Evolutionary conservation across 2,113 vertebrate species (phyloP).

Genomic region (Numenius arquata): DNA sequence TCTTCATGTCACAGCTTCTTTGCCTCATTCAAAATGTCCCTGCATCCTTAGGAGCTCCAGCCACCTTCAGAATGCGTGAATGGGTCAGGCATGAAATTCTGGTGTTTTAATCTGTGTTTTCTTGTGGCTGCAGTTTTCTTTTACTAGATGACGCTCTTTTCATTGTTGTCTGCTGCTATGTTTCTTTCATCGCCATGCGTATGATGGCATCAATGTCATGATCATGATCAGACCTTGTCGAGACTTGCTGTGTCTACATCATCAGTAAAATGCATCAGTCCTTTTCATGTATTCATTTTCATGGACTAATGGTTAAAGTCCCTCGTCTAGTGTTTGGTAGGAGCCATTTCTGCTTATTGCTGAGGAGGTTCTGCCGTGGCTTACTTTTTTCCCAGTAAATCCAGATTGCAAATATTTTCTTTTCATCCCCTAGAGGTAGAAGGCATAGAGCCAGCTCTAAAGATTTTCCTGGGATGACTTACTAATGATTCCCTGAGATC

Average conservation of each 20-base stretch:
- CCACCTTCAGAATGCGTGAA: not conserved
- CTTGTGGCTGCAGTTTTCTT: accelerated
- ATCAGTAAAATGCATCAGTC: not conserved
- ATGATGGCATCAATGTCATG: not conserved
- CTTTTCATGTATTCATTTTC: not conserved
- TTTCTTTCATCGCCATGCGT: not conserved
- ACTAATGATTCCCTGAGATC: not conserved
- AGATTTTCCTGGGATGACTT: not conserved
- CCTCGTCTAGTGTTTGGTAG: not conserved
- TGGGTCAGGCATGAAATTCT: not conserved
- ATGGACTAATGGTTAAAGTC: not conserved
- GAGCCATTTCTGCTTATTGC: not conserved
- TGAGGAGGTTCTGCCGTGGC: not conserved
- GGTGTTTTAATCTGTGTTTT: not conserved
- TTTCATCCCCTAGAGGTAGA: not conserved
- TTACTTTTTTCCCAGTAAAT: not conserved
- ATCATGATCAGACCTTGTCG: not conserved
- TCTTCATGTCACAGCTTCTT: not conserved
- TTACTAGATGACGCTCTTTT: not conserved
- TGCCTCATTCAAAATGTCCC: not conserved
- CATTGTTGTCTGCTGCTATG: not conserved
- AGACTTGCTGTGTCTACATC: not conserved
- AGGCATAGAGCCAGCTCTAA: not conserved
- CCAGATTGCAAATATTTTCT: not conserved
- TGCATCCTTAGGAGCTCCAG: not conserved